Conservation (phyloP, 2,113 vertebrate genomes). For the Petrocephalus microphthalmus region DNA sequence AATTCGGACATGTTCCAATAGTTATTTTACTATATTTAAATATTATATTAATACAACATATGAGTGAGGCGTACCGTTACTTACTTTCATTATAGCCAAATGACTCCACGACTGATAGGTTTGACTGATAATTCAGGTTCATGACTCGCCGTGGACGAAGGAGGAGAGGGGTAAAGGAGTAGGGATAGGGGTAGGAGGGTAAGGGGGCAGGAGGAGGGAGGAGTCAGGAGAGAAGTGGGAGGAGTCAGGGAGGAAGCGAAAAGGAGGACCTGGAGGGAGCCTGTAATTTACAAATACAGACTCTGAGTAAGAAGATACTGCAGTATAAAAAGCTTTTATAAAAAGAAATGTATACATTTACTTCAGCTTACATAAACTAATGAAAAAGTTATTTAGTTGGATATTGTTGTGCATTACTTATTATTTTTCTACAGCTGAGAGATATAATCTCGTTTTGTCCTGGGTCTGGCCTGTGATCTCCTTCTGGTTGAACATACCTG, state of each 20-base stretch:
- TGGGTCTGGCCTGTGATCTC: neutral
- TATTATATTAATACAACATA: neutral
- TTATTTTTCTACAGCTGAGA: neutral
- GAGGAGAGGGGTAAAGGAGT: neutral
- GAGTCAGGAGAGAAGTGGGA: neutral
- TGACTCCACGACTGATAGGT: neutral
- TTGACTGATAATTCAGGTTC: neutral
- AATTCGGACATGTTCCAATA: neutral
- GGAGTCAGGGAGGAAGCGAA: neutral
- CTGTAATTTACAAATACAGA: neutral
- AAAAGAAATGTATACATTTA: neutral
- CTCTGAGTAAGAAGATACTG: neutral
- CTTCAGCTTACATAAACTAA: neutral
- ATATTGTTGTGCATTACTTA: neutral
- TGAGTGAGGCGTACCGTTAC: neutral
- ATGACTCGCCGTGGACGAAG: neutral
- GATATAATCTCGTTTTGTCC: neutral
- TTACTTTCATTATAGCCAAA: neutral
- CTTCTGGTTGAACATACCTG: neutral
- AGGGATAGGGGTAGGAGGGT: neutral
- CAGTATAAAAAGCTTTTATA: neutral
- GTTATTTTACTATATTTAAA: neutral
- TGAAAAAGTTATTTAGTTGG: neutral
- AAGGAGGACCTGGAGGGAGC: neutral
- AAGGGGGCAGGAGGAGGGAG: neutral